A percentile compares a stretch with the other conserved stretches of the same genome.
These are phyloP conservation scores for Orius insidiosus DNA, from an alignment of 1,140 invertebrate genomes.

Conservation along the genomic window DNA sequence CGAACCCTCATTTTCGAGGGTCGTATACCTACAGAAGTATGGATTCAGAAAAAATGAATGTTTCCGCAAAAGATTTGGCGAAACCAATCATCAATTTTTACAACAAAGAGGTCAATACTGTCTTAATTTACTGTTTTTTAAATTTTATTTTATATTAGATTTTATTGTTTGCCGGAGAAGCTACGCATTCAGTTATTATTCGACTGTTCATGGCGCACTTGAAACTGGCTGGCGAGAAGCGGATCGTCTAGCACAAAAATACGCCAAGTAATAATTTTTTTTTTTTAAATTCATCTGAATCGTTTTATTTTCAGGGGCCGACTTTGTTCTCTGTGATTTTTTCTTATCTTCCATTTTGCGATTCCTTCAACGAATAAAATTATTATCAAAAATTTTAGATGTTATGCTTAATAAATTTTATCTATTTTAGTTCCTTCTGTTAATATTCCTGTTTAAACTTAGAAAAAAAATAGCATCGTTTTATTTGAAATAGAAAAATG, in stretches of 20 bases:
- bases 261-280: not conserved
- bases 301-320: too few species aligned
- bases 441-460: too few species aligned
- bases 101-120: conserved; percentile 27
- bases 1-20: conserved; percentile 45
- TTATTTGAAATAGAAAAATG: too few species aligned
- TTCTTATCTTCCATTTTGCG: too few species aligned
- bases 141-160: conserved; percentile 19
- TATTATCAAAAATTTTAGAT: too few species aligned
- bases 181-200: conserved; percentile 44
- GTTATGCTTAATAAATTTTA: too few species aligned
- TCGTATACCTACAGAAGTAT: conserved; percentile 49
- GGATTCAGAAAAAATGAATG: conserved; percentile 30
- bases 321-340: too few species aligned
- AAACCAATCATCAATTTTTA: conserved; percentile 31
- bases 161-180: conserved; percentile 54
- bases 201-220: conserved; percentile 66
- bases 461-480: too few species aligned
- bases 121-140: not conserved
- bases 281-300: too few species aligned
- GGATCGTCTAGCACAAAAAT: conserved; percentile 28
- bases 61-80: conserved; percentile 30
- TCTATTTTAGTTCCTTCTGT: too few species aligned
- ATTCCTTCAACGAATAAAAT: too few species aligned
- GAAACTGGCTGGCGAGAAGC: conserved; percentile 62